These are phyloP conservation scores for Spinus olivaceus DNA, from an alignment of 2,797 vertebrate species.

Conservation along the genomic window DNA sequence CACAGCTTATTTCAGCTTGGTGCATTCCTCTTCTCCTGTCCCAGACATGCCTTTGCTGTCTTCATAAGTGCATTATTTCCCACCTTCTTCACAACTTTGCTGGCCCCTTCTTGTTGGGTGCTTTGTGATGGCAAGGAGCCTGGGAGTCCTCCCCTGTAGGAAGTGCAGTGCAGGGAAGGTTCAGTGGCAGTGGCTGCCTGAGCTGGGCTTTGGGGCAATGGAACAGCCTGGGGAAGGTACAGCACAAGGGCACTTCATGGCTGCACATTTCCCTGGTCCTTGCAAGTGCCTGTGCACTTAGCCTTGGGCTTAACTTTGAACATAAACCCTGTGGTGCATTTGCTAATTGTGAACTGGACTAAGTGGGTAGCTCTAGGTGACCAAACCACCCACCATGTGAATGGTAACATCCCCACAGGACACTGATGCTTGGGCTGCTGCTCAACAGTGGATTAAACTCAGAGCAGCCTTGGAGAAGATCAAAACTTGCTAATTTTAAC, in stretches of 20 bases:
- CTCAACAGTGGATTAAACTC: neutral
- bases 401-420: too few species aligned
- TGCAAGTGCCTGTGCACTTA: rapidly evolving
- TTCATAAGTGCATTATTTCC: neutral
- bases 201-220: neutral
- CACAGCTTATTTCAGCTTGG: neutral
- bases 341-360: neutral
- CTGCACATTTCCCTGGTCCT: neutral
- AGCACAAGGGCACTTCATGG: rapidly evolving
- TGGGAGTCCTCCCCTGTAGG: too few species aligned
- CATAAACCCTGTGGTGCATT: neutral
- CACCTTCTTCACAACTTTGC: neutral
- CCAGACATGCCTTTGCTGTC: neutral
- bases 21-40: neutral
- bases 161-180: neutral
- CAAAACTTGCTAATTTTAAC: neutral
- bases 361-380: neutral
- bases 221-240: neutral
- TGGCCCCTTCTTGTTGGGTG: rapidly evolving
- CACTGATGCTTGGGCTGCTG: neutral
- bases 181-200: rapidly evolving
- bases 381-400: neutral
- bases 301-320: neutral
- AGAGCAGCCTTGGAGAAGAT: neutral
- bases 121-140: neutral